Conservation (phyloP, 92 coral and sea anemone species). For the Zoanthus sansibaricus region DNA sequence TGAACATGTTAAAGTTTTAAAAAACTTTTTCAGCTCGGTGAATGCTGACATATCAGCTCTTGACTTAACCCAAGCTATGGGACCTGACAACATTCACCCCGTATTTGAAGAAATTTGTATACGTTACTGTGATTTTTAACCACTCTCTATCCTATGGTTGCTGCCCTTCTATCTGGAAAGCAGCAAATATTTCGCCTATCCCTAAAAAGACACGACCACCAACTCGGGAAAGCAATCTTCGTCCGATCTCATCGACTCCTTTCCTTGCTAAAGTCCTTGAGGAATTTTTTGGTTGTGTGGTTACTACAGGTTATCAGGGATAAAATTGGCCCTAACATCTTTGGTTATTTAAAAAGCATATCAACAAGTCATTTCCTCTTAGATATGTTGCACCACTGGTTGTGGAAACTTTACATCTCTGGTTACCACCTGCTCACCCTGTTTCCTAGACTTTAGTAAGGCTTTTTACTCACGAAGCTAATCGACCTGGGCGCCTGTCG, state of each 20-base stretch:
- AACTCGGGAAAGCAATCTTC: conserved; percentile 16
- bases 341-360: no score
- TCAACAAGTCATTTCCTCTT: no score
- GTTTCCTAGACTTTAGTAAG: no score
- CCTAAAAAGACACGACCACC: conserved; percentile 31
- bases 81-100: neutral
- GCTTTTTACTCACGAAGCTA: no score
- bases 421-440: no score
- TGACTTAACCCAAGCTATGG: conserved; percentile 1
- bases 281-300: conserved; percentile 35
- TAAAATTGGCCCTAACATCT: neutral
- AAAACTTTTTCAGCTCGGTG: neutral
- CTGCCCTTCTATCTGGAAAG: conserved; percentile 28
- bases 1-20: neutral
- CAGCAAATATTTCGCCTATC: conserved; percentile 10
- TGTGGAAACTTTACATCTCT: no score
- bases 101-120: conserved; percentile 6
- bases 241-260: conserved; percentile 32
- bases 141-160: conserved; percentile 19
- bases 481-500: no score
- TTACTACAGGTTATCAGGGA: conserved; percentile 18
- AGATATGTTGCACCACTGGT: no score
- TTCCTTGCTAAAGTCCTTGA: conserved; percentile 34
- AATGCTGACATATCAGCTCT: conserved; percentile 26
- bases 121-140: neutral